phyloP scores from a whole-genome alignment of 2,888 invertebrate species.

The Lissonota sp. region DNA sequence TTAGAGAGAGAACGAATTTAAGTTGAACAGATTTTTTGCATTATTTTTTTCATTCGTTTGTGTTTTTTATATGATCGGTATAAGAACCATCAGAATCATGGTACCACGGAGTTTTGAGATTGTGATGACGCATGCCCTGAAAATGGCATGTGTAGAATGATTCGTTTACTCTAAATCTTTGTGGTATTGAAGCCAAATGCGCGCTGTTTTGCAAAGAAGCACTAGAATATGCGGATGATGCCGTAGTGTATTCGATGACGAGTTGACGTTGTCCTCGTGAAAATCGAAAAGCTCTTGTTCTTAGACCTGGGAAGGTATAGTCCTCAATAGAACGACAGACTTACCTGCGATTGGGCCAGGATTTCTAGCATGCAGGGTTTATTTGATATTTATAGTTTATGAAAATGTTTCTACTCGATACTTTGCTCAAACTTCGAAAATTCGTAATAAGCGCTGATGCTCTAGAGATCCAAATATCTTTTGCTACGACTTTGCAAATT shows the following conservation, averaged over 20 bases:
- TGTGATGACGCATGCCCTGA: slow-evolving; percentile 15
- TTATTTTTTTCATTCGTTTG: too few relatives aligned
- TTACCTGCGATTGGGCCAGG: slow-evolving; percentile 17
- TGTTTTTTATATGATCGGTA: slow-evolving; percentile 1
- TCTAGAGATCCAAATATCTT: too few relatives aligned
- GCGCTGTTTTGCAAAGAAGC: background rate
- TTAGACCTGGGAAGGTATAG: slow-evolving; percentile 16
- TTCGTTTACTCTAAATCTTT: background rate
- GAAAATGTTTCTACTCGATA: too few relatives aligned
- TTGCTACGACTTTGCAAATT: too few relatives aligned
- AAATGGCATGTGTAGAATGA: slow-evolving; percentile 27
- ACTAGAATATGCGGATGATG: slow-evolving; percentile 20
- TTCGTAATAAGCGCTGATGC: too few relatives aligned
- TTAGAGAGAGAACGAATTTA: too few relatives aligned
- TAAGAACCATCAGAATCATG: slow-evolving; percentile 20
- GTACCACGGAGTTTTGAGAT: background rate
- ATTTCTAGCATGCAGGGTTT: background rate
- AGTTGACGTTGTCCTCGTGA: slow-evolving; percentile 28
- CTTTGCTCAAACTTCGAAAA: too few relatives aligned
- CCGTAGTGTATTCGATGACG: slow-evolving; percentile 16
- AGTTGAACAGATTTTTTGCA: too few relatives aligned
- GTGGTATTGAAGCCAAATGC: slow-evolving; percentile 24
- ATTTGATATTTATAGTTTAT: background rate
- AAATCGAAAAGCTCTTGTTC: slow-evolving; percentile 9
- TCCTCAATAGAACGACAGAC: slow-evolving; percentile 3